Evolutionary conservation across 1,140 invertebrate species (phyloP).

Genomic region (Drosophila murphyi): DNA sequence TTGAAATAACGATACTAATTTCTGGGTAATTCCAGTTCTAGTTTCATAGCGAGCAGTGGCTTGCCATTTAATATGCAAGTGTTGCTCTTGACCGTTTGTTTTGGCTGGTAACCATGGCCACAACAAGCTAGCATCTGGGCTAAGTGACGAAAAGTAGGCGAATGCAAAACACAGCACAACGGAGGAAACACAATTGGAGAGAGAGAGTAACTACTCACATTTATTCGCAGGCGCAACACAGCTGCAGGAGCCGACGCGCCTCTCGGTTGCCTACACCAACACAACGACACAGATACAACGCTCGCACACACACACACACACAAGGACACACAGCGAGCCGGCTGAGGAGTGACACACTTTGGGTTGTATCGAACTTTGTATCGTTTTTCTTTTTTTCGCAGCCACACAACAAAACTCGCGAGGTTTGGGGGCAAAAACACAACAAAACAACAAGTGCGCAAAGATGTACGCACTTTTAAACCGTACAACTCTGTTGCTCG

Average conservation of each 20-base stretch:
- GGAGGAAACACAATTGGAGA: conserved; percentile 10
- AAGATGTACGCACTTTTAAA: conserved; percentile 40
- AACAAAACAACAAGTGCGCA: conserved; percentile 41
- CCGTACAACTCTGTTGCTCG: conserved; percentile 31
- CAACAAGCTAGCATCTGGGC: conserved; percentile 43
- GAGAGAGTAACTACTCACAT: conserved; percentile 53
- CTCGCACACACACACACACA: conserved; percentile 29
- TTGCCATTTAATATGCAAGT: too few species aligned
- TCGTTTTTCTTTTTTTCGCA: conserved; percentile 31
- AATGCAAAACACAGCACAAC: conserved; percentile 40
- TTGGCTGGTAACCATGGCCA: conserved; percentile 1
- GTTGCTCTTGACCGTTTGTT: neutral
- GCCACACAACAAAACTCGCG: conserved; percentile 62
- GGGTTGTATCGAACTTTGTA: conserved; percentile 60
- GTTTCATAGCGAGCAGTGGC: too few species aligned
- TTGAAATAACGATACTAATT: neutral
- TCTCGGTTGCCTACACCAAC: conserved; percentile 40
- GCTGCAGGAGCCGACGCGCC: conserved; percentile 38
- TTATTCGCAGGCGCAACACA: conserved; percentile 41
- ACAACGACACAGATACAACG: neutral
- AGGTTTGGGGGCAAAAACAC: neutral
- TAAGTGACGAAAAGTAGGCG: conserved; percentile 16
- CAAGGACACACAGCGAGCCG: conserved; percentile 24
- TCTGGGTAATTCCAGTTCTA: neutral
- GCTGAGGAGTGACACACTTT: conserved; percentile 66